Conservation (phyloP, 2,113 vertebrate genomes). For the Haplochromis burtoni region DNA sequence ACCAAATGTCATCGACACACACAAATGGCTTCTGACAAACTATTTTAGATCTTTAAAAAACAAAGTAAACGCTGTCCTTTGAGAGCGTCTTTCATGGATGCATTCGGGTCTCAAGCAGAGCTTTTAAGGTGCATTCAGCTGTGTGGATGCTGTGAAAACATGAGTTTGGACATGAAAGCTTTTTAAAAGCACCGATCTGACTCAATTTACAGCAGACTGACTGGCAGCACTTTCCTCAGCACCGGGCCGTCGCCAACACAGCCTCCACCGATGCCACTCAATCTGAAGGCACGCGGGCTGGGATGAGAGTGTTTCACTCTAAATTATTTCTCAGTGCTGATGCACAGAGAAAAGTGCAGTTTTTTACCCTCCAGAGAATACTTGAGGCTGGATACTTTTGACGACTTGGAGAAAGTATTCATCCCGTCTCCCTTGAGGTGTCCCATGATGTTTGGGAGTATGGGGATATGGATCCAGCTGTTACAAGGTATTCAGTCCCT, state of each 20-base stretch:
- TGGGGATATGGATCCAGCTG: not conserved
- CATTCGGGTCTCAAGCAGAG: not conserved
- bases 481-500: not conserved
- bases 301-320: not conserved
- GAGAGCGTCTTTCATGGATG: not conserved
- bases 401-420: not conserved
- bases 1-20: not conserved
- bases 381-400: not conserved
- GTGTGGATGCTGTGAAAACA: not conserved
- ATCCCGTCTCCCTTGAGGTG: not conserved
- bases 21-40: not conserved
- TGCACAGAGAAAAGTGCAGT: not conserved
- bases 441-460: not conserved
- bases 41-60: not conserved
- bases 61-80: not conserved
- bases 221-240: not conserved
- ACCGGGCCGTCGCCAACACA: not conserved
- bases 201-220: not conserved
- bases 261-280: not conserved
- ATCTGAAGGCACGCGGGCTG: not conserved
- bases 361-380: not conserved
- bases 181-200: conserved; percentile 6
- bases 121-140: not conserved
- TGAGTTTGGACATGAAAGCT: not conserved
- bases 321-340: not conserved